Evolutionary conservation across 1,140 invertebrate species (phyloP).

Genomic region (Drosophila nasuta): DNA sequence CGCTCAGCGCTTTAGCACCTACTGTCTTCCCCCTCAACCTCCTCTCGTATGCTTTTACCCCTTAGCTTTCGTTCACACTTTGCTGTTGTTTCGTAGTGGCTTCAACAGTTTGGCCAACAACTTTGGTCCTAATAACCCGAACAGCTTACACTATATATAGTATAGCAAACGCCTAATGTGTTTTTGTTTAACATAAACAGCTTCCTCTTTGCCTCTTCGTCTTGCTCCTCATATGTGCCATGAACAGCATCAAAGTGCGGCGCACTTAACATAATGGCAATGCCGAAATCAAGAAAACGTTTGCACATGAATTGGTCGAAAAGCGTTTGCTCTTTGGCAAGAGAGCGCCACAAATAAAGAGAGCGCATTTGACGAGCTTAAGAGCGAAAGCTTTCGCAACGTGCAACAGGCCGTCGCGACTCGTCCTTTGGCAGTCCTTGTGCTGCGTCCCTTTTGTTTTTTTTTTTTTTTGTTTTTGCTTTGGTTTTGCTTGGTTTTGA

Average conservation of each 20-base stretch:
- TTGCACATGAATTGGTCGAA: slow-evolving; percentile 66
- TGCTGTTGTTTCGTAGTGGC: slow-evolving; percentile 23
- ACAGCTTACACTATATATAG: slow-evolving; percentile 18
- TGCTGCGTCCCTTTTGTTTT: neutral
- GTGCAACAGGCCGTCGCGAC: slow-evolving; percentile 71
- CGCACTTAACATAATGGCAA: slow-evolving; percentile 75
- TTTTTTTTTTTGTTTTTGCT: neutral
- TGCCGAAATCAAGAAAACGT: slow-evolving; percentile 20
- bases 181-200: slow-evolving; percentile 66
- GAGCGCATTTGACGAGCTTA: slow-evolving; percentile 4
- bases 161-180: slow-evolving; percentile 57
- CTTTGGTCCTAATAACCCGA: slow-evolving; percentile 69
- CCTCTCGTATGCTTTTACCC: neutral
- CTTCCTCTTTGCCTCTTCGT: neutral
- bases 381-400: slow-evolving; percentile 59
- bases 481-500: slow-evolving; percentile 37
- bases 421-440: slow-evolving; percentile 9
- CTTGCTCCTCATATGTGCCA: neutral
- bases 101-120: slow-evolving; percentile 55
- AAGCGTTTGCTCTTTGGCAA: slow-evolving; percentile 32
- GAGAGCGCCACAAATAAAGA: slow-evolving; percentile 1
- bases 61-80: slow-evolving; percentile 7
- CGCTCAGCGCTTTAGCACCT: neutral
- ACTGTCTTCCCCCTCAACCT: neutral
- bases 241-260: slow-evolving; percentile 60